A percentile compares a stretch with the other conserved stretches of the same genome.
Evolutionary conservation across 1,140 invertebrate genomes (phyloP).

Genomic region (Achatina immaculata): DNA sequence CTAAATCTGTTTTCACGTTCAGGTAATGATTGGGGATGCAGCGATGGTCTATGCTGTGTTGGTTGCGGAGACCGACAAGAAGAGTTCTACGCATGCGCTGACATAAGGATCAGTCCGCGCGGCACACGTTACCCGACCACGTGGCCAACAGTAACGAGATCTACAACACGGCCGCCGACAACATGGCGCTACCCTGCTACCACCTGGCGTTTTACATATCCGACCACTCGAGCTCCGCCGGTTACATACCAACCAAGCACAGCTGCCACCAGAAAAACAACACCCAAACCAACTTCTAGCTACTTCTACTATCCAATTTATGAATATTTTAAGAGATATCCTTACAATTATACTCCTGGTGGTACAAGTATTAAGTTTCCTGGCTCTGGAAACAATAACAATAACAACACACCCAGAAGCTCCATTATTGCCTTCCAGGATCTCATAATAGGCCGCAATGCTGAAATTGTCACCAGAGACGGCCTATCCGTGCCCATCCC

Average conservation of each 20-base stretch:
- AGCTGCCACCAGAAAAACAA: background rate
- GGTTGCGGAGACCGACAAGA: constrained; percentile 52
- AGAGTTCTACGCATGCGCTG: constrained; percentile 57
- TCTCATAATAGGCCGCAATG: background rate
- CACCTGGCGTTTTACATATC: background rate
- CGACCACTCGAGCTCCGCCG: background rate
- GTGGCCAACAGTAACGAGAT: background rate
- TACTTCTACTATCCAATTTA: background rate
- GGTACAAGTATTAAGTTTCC: background rate
- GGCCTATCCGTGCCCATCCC: background rate
- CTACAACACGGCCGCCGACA: background rate
- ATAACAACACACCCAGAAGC: background rate
- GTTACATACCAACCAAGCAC: background rate
- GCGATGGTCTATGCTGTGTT: constrained; percentile 24
- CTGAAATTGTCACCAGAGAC: background rate
- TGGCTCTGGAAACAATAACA: background rate
- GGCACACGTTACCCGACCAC: background rate
- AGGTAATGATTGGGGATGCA: constrained; percentile 49
- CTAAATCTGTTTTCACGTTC: background rate
- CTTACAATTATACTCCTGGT: background rate
- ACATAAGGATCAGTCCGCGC: constrained; percentile 44
- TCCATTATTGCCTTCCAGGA: background rate
- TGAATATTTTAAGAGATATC: background rate
- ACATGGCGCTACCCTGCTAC: background rate
- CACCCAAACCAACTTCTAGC: background rate